Conservation (phyloP, 2,797 vertebrate species). For the Anguilla obscura region DNA sequence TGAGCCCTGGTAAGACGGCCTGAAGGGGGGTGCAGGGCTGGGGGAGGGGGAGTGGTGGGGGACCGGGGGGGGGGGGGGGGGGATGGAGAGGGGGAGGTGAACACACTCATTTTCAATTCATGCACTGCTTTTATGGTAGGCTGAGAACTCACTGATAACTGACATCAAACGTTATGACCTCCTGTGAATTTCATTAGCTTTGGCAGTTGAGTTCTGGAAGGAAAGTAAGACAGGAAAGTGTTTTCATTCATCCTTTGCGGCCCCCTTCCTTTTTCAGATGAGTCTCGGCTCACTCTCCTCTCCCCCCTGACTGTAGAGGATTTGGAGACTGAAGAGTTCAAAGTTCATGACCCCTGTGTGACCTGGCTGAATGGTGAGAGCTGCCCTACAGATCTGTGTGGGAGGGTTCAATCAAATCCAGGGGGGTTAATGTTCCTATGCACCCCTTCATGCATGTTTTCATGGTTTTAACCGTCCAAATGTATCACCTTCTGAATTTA, state of each 20-base stretch:
- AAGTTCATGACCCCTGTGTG: constrained; percentile 66
- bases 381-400: background rate
- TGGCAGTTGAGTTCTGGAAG: background rate
- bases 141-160: background rate
- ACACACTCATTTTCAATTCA: background rate
- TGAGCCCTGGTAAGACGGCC: constrained; percentile 74
- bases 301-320: constrained; percentile 77
- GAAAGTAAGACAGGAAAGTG: background rate
- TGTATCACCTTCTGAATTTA: background rate
- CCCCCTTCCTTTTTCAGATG: constrained; percentile 59
- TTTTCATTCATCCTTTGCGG: background rate
- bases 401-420: background rate
- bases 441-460: background rate
- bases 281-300: constrained; percentile 66
- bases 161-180: background rate
- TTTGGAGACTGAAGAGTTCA: constrained; percentile 72
- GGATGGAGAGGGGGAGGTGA: background rate
- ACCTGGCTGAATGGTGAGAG: constrained; percentile 74
- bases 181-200: background rate
- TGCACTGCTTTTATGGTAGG: background rate
- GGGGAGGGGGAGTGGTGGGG: no score
- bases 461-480: background rate
- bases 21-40: background rate
- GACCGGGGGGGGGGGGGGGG: background rate
- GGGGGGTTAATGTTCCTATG: background rate